These are phyloP conservation scores for Zenarchopterus dispar DNA, from an alignment of 2,797 vertebrate species.

Conservation along the genomic window DNA sequence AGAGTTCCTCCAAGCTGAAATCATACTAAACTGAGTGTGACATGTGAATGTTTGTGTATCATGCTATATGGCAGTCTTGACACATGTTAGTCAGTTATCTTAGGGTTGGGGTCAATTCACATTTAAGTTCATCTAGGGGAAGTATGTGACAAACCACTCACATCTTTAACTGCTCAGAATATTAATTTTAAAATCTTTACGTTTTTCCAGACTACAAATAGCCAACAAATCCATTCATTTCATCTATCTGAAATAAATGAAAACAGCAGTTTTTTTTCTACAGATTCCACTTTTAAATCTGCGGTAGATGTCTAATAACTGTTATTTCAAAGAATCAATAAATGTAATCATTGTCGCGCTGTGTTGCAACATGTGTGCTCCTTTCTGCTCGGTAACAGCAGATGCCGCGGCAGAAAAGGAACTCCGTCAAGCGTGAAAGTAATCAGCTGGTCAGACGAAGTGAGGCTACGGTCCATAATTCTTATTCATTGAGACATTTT, in stretches of 20 bases:
- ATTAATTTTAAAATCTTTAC: no score
- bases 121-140: no score
- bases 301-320: slow-evolving; percentile 10
- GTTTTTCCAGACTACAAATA: no score
- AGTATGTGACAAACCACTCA: no score
- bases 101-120: no score
- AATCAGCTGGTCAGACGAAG: slow-evolving; percentile 60
- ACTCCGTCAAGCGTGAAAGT: slow-evolving; percentile 57
- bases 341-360: slow-evolving; percentile 28
- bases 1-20: not conserved
- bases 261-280: not conserved
- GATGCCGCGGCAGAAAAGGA: slow-evolving; percentile 34
- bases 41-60: not conserved
- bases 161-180: no score
- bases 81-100: slow-evolving; percentile 6
- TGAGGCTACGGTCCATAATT: slow-evolving; percentile 55
- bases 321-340: slow-evolving; percentile 49
- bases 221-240: no score
- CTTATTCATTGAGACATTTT: slow-evolving; percentile 58
- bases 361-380: slow-evolving; percentile 6
- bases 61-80: slow-evolving; percentile 2
- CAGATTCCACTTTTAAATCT: slow-evolving; percentile 14
- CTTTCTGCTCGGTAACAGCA: slow-evolving; percentile 33
- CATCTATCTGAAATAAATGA: not conserved
- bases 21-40: not conserved